These are phyloP conservation scores for Brienomyrus longianalis DNA, from an alignment of 2,113 vertebrate species.

Conservation along the genomic window DNA sequence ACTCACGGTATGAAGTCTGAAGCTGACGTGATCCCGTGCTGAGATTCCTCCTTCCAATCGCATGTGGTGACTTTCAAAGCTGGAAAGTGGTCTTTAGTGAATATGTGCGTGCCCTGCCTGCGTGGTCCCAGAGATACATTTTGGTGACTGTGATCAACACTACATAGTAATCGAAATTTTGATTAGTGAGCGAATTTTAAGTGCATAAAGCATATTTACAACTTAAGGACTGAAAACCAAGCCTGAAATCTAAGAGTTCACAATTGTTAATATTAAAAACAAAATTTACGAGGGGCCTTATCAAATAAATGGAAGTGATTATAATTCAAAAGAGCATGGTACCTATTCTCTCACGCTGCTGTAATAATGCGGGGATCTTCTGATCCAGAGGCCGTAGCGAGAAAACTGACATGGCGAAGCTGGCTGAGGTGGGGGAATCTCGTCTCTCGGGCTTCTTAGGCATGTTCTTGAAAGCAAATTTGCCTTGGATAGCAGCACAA, in stretches of 20 bases:
- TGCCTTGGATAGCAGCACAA: background rate
- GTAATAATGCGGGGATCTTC: background rate
- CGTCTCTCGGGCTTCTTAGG: background rate
- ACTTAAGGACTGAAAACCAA: background rate
- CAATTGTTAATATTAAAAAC: background rate
- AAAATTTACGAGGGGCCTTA: background rate
- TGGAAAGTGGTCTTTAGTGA: background rate
- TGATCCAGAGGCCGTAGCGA: background rate
- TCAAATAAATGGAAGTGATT: background rate
- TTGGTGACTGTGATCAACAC: background rate
- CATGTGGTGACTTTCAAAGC: background rate
- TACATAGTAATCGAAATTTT: background rate
- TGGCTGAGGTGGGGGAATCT: background rate
- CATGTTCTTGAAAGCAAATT: background rate
- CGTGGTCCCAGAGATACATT: background rate
- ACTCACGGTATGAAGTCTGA: too few relatives aligned
- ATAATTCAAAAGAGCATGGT: background rate
- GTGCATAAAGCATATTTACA: background rate
- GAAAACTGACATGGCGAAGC: background rate
- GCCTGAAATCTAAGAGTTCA: background rate
- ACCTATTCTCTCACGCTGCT: too few relatives aligned
- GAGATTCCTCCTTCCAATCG: background rate
- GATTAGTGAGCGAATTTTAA: background rate
- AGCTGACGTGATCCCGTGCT: background rate
- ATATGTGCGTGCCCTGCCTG: background rate